Conservation (phyloP, 2,888 invertebrate species). For the Mimachlamys varia region DNA sequence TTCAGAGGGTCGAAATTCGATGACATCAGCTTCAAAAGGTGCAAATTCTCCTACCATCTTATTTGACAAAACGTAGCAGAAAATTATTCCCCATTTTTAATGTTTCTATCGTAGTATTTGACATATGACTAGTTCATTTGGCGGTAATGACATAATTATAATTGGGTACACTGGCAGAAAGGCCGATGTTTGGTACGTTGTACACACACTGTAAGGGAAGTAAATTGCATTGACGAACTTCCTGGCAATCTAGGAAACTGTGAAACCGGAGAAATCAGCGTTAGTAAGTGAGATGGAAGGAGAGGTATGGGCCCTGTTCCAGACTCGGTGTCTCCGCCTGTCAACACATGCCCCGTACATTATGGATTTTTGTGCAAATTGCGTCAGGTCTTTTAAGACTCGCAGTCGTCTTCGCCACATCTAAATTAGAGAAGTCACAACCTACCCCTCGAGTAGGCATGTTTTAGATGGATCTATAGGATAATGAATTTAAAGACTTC, state of each 20-base stretch:
- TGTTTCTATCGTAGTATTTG: neutral
- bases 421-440: conserved; percentile 17
- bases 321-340: conserved; percentile 8
- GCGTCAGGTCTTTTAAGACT: conserved; percentile 24
- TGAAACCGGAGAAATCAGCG: conserved; percentile 14
- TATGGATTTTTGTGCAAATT: conserved; percentile 36
- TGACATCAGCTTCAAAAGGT: neutral
- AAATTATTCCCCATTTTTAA: neutral
- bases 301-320: neutral
- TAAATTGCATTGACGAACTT: conserved; percentile 22
- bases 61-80: neutral
- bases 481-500: conserved; percentile 36
- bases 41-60: neutral
- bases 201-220: neutral
- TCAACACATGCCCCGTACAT: conserved; percentile 28
- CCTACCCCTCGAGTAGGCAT: neutral
- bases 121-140: conserved; percentile 9
- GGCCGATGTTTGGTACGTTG: neutral
- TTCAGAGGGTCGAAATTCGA: neutral
- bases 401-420: conserved; percentile 5
- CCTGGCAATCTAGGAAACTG: conserved; percentile 5
- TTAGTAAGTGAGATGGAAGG: conserved; percentile 13
- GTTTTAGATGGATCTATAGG: conserved; percentile 29
- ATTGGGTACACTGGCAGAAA: neutral
- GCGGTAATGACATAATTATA: conserved; percentile 20